Base-by-base conservation (phyloP, 2,888 invertebrate species). In the Eledona agricola region DNA sequence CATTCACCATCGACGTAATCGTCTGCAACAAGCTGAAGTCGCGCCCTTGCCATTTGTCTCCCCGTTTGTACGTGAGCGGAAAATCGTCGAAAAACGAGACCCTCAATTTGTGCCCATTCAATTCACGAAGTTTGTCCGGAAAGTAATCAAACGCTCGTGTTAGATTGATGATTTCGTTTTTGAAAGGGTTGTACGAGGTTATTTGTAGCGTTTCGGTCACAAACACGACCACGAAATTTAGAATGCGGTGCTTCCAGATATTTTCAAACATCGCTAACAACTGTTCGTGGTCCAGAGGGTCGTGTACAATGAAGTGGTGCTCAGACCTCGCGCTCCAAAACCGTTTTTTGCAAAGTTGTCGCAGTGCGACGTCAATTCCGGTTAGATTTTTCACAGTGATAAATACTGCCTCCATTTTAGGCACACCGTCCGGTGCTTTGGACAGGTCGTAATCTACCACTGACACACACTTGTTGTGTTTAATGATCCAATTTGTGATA, bases 211-310 rank as follows among this genome's bases (percentile, higher is more conserved):
- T 25, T 22, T 45, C 9, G n/a, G 15, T 6, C 2, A 55, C 40
- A 5, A 52, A 49, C 3, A 55, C 55, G 3, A 58, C 29, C 4
- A 55, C 34, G 19, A 52, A 58, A 15, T 32, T 52, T 1, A 52
- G 19, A 16, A 58, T 38, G 19, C 46, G 34, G 32, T 31, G 47
- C 3, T 43, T 34, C 55, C 55, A 55, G 12, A 58, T 42, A 22
- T 16, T 29, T 2, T 28, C 12, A 5, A 58, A 28, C 4, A 35
- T 6, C 6, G 23, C 11, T 1, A 10, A 9, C 23, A 58, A 32
- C 34, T 50, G 29, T 2, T 22, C 9, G n/a, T 4, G 29, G 13
- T 58, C 12, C 20, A 43, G 4, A 51, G 10, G 5, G 13, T 17
- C 25, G 22, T 10, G 4, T 11, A 16, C n/a, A 58, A 58, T 45